Percentiles rank a stretch among this genome's conserved stretches.
Evolutionary conservation across 2,888 invertebrate species (phyloP).

Genomic region (Chaitophorus viminalis): DNA sequence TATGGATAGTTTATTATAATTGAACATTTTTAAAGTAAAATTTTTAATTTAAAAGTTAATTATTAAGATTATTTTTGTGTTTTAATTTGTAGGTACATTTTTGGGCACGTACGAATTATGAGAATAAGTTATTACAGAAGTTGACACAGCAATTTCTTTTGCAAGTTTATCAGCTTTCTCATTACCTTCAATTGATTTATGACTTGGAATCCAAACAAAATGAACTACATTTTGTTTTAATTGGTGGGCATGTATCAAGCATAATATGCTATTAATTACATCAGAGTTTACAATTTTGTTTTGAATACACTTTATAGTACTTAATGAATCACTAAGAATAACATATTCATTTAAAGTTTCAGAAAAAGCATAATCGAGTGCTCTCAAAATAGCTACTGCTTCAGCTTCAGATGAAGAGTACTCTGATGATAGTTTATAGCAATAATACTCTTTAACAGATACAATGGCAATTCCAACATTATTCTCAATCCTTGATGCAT

Average conservation of each 20-base stretch:
- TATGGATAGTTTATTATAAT: background rate
- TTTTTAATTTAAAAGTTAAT: background rate
- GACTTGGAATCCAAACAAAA: conserved; percentile 48
- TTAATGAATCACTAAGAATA: conserved; percentile 47
- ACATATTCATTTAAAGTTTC: conserved; percentile 31
- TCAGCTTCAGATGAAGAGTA: conserved; percentile 39
- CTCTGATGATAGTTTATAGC: conserved; percentile 18
- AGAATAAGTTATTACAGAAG: conserved; percentile 14
- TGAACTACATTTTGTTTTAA: conserved; percentile 36
- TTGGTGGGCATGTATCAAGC: conserved; percentile 22
- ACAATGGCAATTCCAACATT: conserved; percentile 49
- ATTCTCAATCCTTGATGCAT: conserved; percentile 45
- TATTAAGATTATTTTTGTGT: background rate
- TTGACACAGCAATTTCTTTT: conserved; percentile 24
- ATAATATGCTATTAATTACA: conserved; percentile 37
- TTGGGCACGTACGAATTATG: conserved; percentile 38
- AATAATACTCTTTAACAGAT: conserved; percentile 1
- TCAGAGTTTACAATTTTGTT: conserved; percentile 21
- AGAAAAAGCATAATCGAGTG: conserved; percentile 39
- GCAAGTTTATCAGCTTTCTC: conserved; percentile 45
- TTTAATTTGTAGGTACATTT: background rate
- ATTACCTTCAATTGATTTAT: conserved; percentile 40
- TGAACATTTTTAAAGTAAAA: background rate
- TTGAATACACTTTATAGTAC: conserved; percentile 30
- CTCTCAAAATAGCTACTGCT: conserved; percentile 51